Conservation (phyloP, 2,797 vertebrate species). For the Sphenodon punctatus region DNA sequence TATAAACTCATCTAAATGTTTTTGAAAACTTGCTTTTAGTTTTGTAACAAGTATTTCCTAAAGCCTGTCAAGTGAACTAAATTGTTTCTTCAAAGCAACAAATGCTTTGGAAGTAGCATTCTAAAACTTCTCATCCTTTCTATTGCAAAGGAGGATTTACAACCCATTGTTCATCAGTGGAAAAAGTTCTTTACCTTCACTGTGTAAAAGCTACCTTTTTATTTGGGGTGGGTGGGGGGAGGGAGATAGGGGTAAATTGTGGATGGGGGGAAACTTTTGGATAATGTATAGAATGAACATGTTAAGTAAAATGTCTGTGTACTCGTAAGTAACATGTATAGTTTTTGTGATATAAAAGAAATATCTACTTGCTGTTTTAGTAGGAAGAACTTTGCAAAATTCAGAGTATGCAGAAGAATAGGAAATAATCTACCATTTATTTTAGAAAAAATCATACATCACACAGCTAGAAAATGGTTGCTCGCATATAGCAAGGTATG, state of each 20-base stretch:
- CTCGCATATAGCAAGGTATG: too few relatives aligned
- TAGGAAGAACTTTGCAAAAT: background rate
- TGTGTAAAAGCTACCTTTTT: constrained; percentile 33
- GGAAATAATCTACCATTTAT: too few relatives aligned
- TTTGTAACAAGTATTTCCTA: constrained; percentile 18
- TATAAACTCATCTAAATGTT: constrained; percentile 31
- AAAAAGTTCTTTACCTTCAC: constrained; percentile 18
- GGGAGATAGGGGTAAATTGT: too few relatives aligned
- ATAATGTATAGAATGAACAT: constrained; percentile 43
- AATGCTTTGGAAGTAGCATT: constrained; percentile 49
- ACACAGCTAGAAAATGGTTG: too few relatives aligned
- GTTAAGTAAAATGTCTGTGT: constrained; percentile 12
- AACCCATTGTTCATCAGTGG: constrained; percentile 11
- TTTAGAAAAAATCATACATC: too few relatives aligned
- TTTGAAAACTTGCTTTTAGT: constrained; percentile 1
- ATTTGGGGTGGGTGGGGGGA: background rate
- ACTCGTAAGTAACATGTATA: constrained; percentile 18
- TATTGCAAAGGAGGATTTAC: constrained; percentile 72
- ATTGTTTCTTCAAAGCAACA: constrained; percentile 49
- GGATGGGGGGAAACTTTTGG: constrained; percentile 31
- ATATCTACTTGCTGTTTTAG: background rate
- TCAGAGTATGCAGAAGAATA: background rate
- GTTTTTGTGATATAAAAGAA: constrained; percentile 15
- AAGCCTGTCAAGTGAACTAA: constrained; percentile 12
- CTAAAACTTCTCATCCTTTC: constrained; percentile 62